Evolutionary conservation across 1,140 invertebrate genomes (phyloP).

Genomic region (Drosophila arizonae): DNA sequence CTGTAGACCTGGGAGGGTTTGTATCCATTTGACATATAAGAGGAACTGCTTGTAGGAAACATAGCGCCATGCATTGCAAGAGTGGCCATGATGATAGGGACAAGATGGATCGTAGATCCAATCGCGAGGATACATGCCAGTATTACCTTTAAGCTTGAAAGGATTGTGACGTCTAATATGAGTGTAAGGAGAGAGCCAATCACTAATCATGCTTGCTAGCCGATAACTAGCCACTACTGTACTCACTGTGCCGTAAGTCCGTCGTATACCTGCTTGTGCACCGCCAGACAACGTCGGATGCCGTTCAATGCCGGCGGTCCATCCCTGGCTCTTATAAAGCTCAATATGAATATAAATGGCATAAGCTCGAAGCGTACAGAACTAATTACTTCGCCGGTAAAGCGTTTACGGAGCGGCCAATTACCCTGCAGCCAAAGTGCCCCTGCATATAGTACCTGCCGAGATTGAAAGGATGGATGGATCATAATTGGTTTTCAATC

Average conservation of each 20-base stretch:
- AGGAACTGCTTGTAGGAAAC: background rate
- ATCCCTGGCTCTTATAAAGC: background rate
- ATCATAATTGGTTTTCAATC: background rate
- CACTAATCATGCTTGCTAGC: background rate
- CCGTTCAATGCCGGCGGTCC: background rate
- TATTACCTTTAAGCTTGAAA: background rate
- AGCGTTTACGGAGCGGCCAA: constrained; percentile 13
- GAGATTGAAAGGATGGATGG: background rate
- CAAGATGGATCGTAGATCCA: constrained; percentile 31
- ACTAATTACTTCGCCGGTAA: background rate
- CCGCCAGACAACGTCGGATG: background rate
- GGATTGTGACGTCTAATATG: background rate
- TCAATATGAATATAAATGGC: constrained; percentile 12
- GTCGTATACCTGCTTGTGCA: background rate
- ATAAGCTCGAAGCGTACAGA: constrained; percentile 14
- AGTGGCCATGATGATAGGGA: constrained; percentile 8
- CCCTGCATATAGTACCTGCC: constrained; percentile 12
- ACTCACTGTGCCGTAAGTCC: background rate
- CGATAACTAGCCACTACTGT: background rate
- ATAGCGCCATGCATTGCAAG: background rate
- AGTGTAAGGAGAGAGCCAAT: no score
- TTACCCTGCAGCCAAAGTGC: constrained; percentile 13
- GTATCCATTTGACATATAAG: background rate
- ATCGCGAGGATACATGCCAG: background rate
- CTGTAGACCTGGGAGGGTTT: no score